Evolutionary conservation across 2,113 vertebrate genomes (phyloP), one percentile per base, ranked within the genome.

Genomic region (Rhinichthys klamathensis): DNA sequence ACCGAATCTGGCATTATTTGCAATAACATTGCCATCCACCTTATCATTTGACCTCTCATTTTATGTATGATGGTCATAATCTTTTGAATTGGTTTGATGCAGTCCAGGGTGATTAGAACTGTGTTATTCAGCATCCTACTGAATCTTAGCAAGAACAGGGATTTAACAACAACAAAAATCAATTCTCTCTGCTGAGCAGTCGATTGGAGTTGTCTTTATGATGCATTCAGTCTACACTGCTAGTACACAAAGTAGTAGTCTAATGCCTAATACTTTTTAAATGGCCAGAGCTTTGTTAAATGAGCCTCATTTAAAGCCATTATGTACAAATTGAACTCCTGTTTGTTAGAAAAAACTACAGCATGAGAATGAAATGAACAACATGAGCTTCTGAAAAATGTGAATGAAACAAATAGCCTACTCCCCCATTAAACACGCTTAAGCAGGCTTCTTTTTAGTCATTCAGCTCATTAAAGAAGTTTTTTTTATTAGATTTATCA

Each of bases 281-380:
- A 67, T 81, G 61, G 69, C 16, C 67, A 23, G 23, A 13, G n/a
- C 13, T 21, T 23, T 58, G 67, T 54, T 72, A 83, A 83, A 83
- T 56, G 65, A 83, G 67, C 63, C 81, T 72, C 30, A 72, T 82
- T 82, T 58, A 72, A 82, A 82, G 80, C 80, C 67, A 72, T 72
- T 73, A 70, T 72, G 81, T 69, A 30, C 49, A 83, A 83, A 72
- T 83, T 83, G 65, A 81, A 69, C 80, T 75, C 75, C 54, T 82
- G 46, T 44, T 81, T 51, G 25, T 49, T 72, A 56, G 80, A 21
- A 72, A 25, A 54, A 72, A 41, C 67, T 41, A 56, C 67, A 72
- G 67, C 49, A 69, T 21, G 44, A 69, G 80, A 81, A 54, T 0
- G 23, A 56, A 72, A 83, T 25, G 21, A 72, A 72, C 15, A 54